phyloP scores from a whole-genome alignment of 64 coral and sea anemone species.

The Stylophora pistillata region DNA sequence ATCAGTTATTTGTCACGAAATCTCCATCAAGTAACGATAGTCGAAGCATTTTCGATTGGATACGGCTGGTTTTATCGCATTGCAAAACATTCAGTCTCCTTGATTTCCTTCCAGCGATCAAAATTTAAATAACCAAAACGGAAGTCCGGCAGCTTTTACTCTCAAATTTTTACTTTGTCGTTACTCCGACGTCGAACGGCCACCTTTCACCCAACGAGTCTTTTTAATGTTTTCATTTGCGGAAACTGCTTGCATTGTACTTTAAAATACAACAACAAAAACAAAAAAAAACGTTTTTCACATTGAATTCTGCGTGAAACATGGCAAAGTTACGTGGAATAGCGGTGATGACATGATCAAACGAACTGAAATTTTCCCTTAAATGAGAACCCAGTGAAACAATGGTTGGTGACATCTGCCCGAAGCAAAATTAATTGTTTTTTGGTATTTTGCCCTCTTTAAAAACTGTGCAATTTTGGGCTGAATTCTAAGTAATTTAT shows the following conservation, averaged over 20 bases:
- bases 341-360: no score
- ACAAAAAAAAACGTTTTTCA: neutral
- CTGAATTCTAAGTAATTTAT: neutral
- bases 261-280: neutral
- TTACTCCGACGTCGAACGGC: no score
- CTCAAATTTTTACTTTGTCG: no score
- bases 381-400: neutral
- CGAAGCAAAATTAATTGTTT: neutral
- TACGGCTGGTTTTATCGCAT: neutral
- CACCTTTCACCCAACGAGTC: no score
- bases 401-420: neutral
- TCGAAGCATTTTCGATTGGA: neutral
- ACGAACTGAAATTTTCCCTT: neutral
- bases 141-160: no score
- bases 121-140: no score
- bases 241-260: neutral
- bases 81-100: neutral
- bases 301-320: no score
- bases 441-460: neutral
- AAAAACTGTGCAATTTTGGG: neutral
- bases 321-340: no score
- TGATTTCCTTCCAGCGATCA: no score
- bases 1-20: constrained; percentile 8
- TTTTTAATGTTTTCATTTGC: no score
- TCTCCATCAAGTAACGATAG: neutral